Percentiles rank a stretch among this genome's conserved stretches.
phyloP scores from a whole-genome alignment of 2,888 invertebrate species.

The Zygothrica quintamaculata region DNA sequence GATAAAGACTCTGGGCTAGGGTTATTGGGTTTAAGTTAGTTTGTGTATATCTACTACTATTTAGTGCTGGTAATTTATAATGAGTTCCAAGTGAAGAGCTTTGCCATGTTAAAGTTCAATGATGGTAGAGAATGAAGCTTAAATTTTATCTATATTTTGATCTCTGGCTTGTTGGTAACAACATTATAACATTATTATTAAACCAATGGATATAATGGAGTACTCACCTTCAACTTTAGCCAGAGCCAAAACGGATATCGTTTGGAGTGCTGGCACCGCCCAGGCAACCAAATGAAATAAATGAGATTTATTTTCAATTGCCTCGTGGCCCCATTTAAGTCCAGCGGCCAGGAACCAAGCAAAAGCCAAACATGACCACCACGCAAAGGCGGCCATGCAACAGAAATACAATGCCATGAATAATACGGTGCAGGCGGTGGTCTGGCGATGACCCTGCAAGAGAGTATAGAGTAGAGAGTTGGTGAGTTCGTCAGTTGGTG shows the following conservation, averaged over 20 bases:
- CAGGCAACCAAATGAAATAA: conserved; percentile 99
- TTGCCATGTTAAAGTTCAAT: background rate
- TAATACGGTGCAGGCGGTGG: conserved; percentile 92
- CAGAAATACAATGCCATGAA: conserved; percentile 99
- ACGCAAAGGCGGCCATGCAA: conserved; percentile 97
- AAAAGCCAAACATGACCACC: conserved; percentile 98
- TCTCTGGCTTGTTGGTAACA: background rate
- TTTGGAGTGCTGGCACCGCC: conserved; percentile 98
- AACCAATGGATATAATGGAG: conserved; percentile 15
- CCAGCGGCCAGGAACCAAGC: conserved; percentile 99
- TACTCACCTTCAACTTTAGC: conserved; percentile 95
- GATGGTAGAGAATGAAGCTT: background rate
- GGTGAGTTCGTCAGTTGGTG: no score
- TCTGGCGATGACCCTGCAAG: conserved; percentile 84
- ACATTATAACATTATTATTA: conserved; percentile 29
- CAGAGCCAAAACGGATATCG: conserved; percentile 97
- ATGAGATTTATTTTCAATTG: conserved; percentile 98
- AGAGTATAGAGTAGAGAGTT: no score
- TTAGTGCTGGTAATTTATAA: conserved; percentile 48
- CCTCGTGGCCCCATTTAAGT: conserved; percentile 99
- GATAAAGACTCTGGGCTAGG: background rate
- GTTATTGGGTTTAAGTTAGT: conserved; percentile 10
- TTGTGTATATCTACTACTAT: conserved; percentile 34
- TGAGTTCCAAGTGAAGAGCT: conserved; percentile 29
- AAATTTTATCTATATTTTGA: background rate